A percentile compares a stretch with the other conserved stretches of the same genome.
Conservation (phyloP, 2,888 invertebrate species). For the Cryptocephalus primarius region DNA sequence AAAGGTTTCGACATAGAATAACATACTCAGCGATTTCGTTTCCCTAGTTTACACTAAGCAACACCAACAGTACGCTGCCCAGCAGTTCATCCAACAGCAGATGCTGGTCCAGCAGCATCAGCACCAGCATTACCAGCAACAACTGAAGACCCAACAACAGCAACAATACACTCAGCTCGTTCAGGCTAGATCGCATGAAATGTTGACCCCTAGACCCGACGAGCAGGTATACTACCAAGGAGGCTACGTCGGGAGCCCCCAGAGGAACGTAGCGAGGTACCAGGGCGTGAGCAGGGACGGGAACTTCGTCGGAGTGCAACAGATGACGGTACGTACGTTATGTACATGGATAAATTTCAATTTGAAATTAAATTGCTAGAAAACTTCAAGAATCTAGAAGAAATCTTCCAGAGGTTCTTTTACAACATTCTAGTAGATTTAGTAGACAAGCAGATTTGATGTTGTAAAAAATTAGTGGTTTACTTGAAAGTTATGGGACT, state of each 20-base stretch:
- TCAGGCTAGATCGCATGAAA: constrained; percentile 45
- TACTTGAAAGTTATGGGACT: no score
- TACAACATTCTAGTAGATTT: no score
- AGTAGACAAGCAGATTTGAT: no score
- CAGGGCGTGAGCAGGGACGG: background rate
- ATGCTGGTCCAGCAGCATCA: constrained; percentile 33
- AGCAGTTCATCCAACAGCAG: constrained; percentile 41
- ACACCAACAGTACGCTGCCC: constrained; percentile 30
- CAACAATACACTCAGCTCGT: constrained; percentile 29
- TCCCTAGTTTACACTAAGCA: background rate
- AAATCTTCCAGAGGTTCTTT: no score
- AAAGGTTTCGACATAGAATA: background rate
- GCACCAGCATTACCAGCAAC: constrained; percentile 23
- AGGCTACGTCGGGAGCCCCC: constrained; percentile 21
- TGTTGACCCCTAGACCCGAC: constrained; percentile 38
- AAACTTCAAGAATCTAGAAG: no score
- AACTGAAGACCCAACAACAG: constrained; percentile 26
- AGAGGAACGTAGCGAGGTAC: constrained; percentile 9
- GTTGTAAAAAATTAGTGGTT: no score
- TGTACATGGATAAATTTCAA: no score
- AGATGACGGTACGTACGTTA: background rate
- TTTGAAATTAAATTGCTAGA: no score
- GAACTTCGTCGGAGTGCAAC: background rate
- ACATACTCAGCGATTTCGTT: background rate
- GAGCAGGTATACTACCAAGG: constrained; percentile 31